These are phyloP conservation scores for Moxostoma hubbsi DNA, from an alignment of 2,797 vertebrate species.

Conservation along the genomic window DNA sequence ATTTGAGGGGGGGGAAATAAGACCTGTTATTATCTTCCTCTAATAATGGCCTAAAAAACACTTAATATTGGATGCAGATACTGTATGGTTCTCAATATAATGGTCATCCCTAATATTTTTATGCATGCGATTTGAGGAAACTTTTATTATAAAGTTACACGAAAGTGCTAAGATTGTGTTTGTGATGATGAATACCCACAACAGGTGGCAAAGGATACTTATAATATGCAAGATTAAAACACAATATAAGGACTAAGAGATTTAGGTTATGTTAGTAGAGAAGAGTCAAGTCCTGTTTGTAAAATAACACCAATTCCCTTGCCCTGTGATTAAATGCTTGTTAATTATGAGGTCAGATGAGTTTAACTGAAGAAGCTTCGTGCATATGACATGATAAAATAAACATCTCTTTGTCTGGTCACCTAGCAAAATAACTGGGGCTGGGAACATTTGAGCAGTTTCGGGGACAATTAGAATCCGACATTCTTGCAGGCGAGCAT, in stretches of 20 bases:
- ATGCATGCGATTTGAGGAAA: background rate
- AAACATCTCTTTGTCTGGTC: conserved; percentile 23
- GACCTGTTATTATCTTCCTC: background rate
- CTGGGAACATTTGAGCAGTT: conserved; percentile 46
- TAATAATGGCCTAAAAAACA: background rate
- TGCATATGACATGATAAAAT: conserved; percentile 8
- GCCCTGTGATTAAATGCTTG: conserved; percentile 12
- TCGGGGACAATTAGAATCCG: conserved; percentile 25
- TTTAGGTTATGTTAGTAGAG: background rate
- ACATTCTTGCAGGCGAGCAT: conserved; percentile 59
- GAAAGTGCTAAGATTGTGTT: no score
- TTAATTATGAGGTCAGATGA: background rate
- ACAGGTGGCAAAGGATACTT: background rate
- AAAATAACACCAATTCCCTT: background rate
- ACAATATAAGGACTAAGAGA: background rate
- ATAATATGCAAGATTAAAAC: background rate
- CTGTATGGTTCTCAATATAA: background rate
- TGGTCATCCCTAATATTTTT: background rate
- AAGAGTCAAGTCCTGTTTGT: conserved; percentile 1
- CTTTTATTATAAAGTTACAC: background rate
- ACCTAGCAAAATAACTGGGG: conserved; percentile 2
- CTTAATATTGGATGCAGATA: background rate
- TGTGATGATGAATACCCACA: background rate
- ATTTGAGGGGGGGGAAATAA: background rate
- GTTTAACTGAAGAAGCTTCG: background rate